Evolutionary conservation across 2,113 vertebrate genomes (phyloP).

Genomic region (Procavia capensis): DNA sequence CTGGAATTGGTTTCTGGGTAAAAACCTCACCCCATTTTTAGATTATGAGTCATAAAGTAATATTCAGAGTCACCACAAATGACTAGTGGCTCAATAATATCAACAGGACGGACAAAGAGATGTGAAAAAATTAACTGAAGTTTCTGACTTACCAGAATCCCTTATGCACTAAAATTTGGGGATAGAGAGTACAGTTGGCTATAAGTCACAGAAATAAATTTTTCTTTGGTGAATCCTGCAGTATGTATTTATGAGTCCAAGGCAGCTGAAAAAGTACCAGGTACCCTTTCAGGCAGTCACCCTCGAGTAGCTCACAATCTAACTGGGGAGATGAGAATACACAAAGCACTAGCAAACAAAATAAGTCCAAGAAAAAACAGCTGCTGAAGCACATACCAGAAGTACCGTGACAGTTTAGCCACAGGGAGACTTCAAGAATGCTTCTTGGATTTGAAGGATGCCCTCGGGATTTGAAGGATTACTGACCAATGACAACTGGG

Average conservation of each 20-base stretch:
- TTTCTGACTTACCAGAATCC: not conserved
- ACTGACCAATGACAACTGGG: not conserved
- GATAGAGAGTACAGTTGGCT: not conserved
- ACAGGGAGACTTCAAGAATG: not conserved
- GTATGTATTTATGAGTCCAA: not conserved
- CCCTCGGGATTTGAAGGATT: not conserved
- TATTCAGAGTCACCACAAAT: conserved; percentile 50
- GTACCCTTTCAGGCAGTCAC: not conserved
- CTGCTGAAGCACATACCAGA: not conserved
- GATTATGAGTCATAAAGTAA: conserved; percentile 71
- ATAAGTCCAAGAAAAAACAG: not conserved
- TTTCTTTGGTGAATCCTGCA: not conserved
- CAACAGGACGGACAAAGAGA: conserved; percentile 6
- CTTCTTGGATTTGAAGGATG: not conserved
- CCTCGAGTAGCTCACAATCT: not conserved
- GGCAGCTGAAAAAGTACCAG: not conserved
- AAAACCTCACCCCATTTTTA: conserved; percentile 78
- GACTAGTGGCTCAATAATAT: conserved; percentile 62
- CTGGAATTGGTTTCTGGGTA: conserved; percentile 28
- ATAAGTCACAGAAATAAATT: not conserved
- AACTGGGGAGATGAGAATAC: not conserved
- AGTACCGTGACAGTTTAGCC: not conserved
- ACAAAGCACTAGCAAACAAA: not conserved
- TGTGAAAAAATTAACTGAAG: not conserved
- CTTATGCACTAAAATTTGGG: not conserved